Percentiles rank a stretch among this genome's conserved stretches.
phyloP scores from a whole-genome alignment of 2,888 invertebrate genomes.

The Drosophila pegasa region DNA sequence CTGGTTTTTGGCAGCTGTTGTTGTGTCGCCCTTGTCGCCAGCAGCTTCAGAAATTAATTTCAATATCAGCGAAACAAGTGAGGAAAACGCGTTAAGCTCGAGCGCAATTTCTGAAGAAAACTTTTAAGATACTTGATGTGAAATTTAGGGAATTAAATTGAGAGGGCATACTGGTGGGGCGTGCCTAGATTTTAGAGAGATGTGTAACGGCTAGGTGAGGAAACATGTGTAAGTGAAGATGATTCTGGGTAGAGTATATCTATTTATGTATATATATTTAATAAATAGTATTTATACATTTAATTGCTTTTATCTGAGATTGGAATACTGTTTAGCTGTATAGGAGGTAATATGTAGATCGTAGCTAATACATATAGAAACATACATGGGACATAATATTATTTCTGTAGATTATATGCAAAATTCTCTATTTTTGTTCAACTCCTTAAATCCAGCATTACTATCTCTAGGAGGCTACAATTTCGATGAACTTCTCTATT shows the following conservation, averaged over 20 bases:
- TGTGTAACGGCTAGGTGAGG: neutral
- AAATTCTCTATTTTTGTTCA: too few species aligned
- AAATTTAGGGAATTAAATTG: constrained; percentile 19
- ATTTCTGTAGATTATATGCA: too few species aligned
- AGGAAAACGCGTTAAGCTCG: constrained; percentile 29
- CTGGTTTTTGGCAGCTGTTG: constrained; percentile 27
- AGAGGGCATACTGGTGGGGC: neutral
- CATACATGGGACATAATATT: too few species aligned
- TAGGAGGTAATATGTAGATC: neutral
- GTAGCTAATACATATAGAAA: too few species aligned
- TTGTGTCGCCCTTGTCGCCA: constrained; percentile 35
- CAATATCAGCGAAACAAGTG: constrained; percentile 45
- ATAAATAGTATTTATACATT: too few species aligned
- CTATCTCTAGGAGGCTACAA: too few species aligned
- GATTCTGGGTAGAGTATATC: neutral
- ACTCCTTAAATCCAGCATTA: too few species aligned
- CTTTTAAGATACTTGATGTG: constrained; percentile 26
- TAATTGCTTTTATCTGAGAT: neutral
- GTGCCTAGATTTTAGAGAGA: neutral
- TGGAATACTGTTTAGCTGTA: neutral
- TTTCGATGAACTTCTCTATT: too few species aligned
- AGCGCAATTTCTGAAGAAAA: constrained; percentile 21
- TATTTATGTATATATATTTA: neutral
- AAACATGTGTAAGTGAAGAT: neutral
- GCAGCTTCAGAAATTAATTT: constrained; percentile 52